phyloP scores from a whole-genome alignment of 1,140 invertebrate genomes.

The Eufriesea mexicana region DNA sequence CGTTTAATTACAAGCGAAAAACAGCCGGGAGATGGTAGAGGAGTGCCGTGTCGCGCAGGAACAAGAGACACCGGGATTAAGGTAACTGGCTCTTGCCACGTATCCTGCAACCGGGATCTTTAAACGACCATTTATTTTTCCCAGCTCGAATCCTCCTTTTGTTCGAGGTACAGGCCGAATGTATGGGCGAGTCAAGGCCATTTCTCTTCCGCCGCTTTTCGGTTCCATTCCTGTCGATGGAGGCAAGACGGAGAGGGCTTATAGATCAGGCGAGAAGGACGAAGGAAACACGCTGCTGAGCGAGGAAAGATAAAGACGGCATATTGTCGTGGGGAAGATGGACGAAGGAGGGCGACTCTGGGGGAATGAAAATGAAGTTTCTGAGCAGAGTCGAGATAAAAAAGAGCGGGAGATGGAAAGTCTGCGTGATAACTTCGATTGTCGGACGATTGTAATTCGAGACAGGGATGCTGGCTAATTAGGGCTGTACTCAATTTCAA shows the following conservation, averaged over 20 bases:
- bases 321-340: background rate
- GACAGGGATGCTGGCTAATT: background rate
- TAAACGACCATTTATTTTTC: background rate
- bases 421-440: background rate
- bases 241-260: background rate
- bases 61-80: background rate
- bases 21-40: background rate
- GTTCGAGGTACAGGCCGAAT: background rate
- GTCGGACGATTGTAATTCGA: background rate
- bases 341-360: background rate
- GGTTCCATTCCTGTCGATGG: background rate
- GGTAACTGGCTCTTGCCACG: background rate
- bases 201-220: background rate
- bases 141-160: background rate
- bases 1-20: slow-evolving; percentile 25
- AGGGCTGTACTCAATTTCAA: no score
- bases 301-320: background rate
- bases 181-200: background rate
- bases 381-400: background rate
- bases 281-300: no score
- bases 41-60: background rate
- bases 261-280: background rate
- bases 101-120: background rate
- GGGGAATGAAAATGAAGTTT: background rate
- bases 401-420: background rate